Evolutionary conservation across 2,113 vertebrate species (phyloP).

Genomic region (Aix galericulata): DNA sequence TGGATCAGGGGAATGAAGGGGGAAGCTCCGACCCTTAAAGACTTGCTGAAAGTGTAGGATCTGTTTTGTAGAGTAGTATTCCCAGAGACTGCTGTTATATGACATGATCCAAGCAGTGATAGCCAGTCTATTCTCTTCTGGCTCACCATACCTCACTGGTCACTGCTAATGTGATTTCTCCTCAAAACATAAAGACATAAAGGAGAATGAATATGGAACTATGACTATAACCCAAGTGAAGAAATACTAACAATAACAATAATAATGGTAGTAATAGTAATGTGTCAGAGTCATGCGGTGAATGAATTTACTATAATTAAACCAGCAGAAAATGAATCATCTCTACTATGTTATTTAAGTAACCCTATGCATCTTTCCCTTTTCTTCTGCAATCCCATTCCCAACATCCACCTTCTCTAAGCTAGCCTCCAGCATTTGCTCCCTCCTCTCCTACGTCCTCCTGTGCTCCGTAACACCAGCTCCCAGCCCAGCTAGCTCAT

Average conservation of each 20-base stretch:
- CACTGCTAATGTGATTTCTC: background rate
- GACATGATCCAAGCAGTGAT: accelerated
- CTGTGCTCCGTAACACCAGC: accelerated
- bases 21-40: accelerated
- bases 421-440: background rate
- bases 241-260: background rate
- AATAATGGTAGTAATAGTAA: background rate
- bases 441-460: background rate
- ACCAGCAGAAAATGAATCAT: background rate
- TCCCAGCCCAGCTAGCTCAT: background rate
- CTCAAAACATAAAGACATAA: background rate
- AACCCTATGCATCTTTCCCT: background rate
- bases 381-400: background rate
- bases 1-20: background rate
- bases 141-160: background rate
- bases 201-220: background rate
- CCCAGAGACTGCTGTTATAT: background rate
- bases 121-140: accelerated
- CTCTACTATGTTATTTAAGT: background rate
- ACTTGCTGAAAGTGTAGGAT: background rate
- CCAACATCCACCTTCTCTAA: background rate
- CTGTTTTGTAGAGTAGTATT: background rate
- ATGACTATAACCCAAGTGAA: background rate
- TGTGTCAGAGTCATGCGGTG: background rate
- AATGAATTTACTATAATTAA: constrained; percentile 8